These are phyloP conservation scores for Galeopsomyia nigrocyanea DNA, from an alignment of 2,888 invertebrate species.

Conservation along the genomic window DNA sequence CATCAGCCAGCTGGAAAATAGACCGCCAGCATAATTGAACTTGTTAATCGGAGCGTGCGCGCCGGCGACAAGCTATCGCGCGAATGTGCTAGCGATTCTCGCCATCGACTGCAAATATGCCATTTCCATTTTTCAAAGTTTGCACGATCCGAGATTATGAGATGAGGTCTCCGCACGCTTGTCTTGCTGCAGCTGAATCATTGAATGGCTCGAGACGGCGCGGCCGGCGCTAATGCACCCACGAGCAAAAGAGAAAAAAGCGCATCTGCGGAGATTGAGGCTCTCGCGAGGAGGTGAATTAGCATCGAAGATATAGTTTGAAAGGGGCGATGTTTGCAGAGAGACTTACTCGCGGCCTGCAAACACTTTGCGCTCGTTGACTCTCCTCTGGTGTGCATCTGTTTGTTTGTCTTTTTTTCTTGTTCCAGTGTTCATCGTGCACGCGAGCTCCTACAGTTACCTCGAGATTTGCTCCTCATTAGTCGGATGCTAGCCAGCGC, in stretches of 20 bases:
- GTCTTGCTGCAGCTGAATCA: too few species aligned
- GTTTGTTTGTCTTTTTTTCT: slow-evolving; percentile 5
- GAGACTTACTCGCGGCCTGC: slow-evolving; percentile 44
- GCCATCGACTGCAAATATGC: too few species aligned
- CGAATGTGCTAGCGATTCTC: too few species aligned
- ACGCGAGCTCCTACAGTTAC: slow-evolving; percentile 60
- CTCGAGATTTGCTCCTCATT: slow-evolving; percentile 64
- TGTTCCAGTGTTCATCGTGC: slow-evolving; percentile 49
- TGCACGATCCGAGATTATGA: too few species aligned
- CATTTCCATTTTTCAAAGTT: too few species aligned
- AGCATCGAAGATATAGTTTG: slow-evolving; percentile 25
- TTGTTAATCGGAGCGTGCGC: slow-evolving; percentile 33
- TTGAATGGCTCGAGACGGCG: too few species aligned
- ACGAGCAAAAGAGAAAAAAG: too few species aligned
- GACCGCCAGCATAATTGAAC: slow-evolving; percentile 37
- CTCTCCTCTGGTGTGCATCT: slow-evolving; percentile 40
- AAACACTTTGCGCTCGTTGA: slow-evolving; percentile 40
- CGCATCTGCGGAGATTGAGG: background rate
- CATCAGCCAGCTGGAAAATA: slow-evolving; percentile 35
- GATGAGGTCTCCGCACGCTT: too few species aligned
- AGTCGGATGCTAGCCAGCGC: slow-evolving; percentile 47
- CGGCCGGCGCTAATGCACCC: too few species aligned
- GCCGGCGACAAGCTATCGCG: background rate
- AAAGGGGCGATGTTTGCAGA: slow-evolving; percentile 39
- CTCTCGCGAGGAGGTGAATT: slow-evolving; percentile 24